Evolutionary conservation across 2,888 invertebrate species (phyloP).

Genomic region (Xanthia togata): DNA sequence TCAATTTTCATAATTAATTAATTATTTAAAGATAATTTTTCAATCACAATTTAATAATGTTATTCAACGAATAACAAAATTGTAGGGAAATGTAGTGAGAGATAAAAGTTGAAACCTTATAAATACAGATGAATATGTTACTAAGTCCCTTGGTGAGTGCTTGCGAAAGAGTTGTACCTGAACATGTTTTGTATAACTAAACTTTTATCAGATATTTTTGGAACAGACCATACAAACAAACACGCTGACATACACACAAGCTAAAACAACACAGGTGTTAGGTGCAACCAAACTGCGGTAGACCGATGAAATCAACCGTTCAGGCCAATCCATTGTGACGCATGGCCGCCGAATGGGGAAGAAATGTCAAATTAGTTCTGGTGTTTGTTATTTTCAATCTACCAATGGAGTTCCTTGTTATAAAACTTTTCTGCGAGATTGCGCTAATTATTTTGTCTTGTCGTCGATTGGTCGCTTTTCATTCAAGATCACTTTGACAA

Average conservation of each 20-base stretch:
- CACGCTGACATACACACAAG: constrained; percentile 43
- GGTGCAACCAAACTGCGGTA: neutral
- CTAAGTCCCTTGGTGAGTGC: neutral
- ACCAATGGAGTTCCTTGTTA: neutral
- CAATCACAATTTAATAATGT: neutral
- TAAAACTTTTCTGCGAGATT: no score
- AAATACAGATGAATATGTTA: neutral
- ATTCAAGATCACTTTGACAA: neutral
- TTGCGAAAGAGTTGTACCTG: neutral
- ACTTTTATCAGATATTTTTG: neutral
- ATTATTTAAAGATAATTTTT: no score
- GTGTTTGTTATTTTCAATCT: neutral
- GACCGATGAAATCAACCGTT: constrained; percentile 5
- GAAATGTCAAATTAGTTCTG: neutral
- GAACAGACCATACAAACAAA: neutral
- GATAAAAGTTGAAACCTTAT: neutral
- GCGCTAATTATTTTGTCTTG: neutral
- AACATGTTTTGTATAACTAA: neutral
- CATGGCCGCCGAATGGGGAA: neutral
- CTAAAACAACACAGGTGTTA: constrained; percentile 39
- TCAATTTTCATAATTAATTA: neutral
- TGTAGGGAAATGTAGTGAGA: neutral
- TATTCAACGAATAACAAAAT: neutral
- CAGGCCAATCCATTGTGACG: neutral
- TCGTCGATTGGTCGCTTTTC: neutral